Evolutionary conservation across 2,113 vertebrate genomes (phyloP).

Genomic region (Callaeas wilsoni): DNA sequence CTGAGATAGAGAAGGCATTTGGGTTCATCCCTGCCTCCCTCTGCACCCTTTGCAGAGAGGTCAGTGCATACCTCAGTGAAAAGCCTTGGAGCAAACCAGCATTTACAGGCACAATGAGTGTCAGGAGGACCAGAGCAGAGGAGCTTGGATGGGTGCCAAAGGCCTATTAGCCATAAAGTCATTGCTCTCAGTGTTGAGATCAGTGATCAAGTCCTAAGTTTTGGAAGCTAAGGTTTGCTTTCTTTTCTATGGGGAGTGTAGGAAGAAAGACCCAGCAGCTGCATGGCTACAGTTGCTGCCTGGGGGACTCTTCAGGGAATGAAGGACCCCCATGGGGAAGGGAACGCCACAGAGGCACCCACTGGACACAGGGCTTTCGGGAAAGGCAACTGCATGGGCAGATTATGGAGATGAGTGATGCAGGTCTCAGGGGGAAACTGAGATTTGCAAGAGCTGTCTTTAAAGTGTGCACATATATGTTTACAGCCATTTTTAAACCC

Average conservation of each 20-base stretch:
- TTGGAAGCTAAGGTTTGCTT: background rate
- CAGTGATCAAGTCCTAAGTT: background rate
- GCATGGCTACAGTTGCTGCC: rapidly evolving
- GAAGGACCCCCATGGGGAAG: background rate
- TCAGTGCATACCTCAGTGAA: background rate
- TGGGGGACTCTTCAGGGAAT: background rate
- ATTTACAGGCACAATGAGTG: background rate
- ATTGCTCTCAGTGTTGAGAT: background rate
- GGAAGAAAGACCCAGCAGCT: background rate
- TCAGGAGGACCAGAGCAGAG: background rate
- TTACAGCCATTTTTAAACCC: background rate
- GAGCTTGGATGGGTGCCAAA: background rate
- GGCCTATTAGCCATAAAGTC: background rate
- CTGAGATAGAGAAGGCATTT: background rate
- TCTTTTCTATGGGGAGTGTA: background rate
- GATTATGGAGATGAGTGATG: background rate
- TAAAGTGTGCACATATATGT: background rate
- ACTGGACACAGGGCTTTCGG: background rate
- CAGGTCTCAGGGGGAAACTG: background rate
- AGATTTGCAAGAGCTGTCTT: background rate
- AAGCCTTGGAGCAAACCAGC: background rate
- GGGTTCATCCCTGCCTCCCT: background rate
- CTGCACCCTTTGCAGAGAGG: background rate
- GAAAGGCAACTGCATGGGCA: background rate
- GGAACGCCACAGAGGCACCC: background rate